A percentile compares a stretch with the other conserved stretches of the same genome.
Evolutionary conservation across 2,888 invertebrate genomes (phyloP).

Genomic region (Tachina grossa): DNA sequence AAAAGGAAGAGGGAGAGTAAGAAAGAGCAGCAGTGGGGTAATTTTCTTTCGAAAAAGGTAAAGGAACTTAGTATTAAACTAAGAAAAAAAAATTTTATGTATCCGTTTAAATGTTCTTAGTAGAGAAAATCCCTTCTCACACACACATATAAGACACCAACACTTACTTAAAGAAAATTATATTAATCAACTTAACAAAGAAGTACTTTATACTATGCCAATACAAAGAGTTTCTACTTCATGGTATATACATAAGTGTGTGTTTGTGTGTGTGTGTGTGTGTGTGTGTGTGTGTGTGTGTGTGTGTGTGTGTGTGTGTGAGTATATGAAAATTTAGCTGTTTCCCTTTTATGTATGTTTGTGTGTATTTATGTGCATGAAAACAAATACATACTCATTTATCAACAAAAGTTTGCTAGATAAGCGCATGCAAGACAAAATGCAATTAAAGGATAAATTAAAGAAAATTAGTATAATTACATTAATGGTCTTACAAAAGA

Average conservation of each 20-base stretch:
- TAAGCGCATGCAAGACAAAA: slow-evolving; percentile 68
- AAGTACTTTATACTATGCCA: slow-evolving; percentile 48
- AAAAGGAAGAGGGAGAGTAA: background rate
- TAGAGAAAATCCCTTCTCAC: slow-evolving; percentile 2
- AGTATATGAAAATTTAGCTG: background rate
- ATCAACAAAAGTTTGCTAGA: slow-evolving; percentile 35
- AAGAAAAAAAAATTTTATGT: slow-evolving; percentile 42
- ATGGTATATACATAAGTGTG: background rate
- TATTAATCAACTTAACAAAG: slow-evolving; percentile 67
- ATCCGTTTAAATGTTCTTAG: slow-evolving; percentile 22
- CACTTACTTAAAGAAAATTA: slow-evolving; percentile 62
- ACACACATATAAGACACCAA: background rate
- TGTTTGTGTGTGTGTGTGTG: background rate
- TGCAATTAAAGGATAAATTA: slow-evolving; percentile 71
- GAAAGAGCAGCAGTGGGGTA: background rate
- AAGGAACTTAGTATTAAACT: slow-evolving; percentile 30
- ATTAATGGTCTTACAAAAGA: slow-evolving; percentile 68
- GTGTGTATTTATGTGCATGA: background rate
- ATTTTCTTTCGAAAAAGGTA: slow-evolving; percentile 16
- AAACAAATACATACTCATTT: background rate
- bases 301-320: background rate
- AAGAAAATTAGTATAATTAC: slow-evolving; percentile 71
- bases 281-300: background rate
- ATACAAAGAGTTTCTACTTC: slow-evolving; percentile 46
- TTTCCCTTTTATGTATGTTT: slow-evolving; percentile 14